Evolutionary conservation across 2,888 invertebrate species (phyloP).

Genomic region (Drosophila heteroneura): DNA sequence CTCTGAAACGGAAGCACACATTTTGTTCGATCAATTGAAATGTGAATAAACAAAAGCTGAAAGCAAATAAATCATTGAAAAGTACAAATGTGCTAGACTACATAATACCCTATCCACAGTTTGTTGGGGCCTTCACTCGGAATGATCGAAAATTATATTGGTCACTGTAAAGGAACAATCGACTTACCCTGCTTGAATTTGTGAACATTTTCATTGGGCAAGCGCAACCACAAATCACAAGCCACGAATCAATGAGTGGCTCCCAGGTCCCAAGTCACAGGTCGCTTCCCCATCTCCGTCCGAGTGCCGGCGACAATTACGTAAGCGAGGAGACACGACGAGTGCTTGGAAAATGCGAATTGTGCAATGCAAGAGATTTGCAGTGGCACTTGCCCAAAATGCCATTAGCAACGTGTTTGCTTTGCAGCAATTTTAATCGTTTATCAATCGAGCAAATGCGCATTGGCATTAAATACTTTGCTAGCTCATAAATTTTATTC

Average conservation of each 20-base stretch:
- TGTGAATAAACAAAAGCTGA: conserved; percentile 43
- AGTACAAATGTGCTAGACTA: background rate
- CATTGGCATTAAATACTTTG: conserved; percentile 36
- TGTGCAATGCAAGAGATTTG: background rate
- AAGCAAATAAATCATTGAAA: conserved; percentile 19
- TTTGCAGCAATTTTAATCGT: conserved; percentile 56
- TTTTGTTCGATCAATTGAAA: conserved; percentile 73
- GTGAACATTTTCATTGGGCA: no score
- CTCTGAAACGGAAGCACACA: conserved; percentile 66
- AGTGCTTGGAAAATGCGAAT: background rate
- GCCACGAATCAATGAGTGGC: background rate
- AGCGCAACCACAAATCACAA: no score
- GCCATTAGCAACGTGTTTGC: conserved; percentile 24
- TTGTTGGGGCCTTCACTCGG: background rate
- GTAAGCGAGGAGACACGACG: background rate
- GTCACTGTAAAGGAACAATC: background rate
- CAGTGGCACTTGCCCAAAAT: background rate
- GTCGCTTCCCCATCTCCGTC: background rate
- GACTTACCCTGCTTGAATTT: background rate
- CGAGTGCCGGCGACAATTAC: background rate
- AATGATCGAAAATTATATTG: background rate
- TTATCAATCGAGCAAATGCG: conserved; percentile 60
- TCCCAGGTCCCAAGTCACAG: background rate
- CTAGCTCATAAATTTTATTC: conserved; percentile 38
- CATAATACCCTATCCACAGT: conserved; percentile 16